These are phyloP conservation scores for Clarias magur DNA, from an alignment of 2,113 vertebrate genomes.

Conservation along the genomic window DNA sequence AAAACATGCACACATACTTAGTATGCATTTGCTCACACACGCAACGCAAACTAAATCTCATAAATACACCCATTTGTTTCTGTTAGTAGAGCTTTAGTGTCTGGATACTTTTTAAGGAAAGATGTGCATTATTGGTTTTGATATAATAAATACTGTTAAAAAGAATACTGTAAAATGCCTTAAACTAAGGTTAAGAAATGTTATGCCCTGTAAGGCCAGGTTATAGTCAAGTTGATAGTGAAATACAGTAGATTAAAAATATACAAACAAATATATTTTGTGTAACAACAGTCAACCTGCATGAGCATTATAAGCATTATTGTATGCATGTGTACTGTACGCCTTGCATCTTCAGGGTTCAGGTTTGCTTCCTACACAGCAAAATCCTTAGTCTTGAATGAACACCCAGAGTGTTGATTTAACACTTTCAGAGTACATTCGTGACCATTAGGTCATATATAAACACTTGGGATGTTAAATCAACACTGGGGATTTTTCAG, in stretches of 20 bases:
- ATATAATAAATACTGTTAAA: background rate
- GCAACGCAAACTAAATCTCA: slow-evolving; percentile 68
- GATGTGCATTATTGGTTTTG: background rate
- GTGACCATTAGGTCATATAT: no score
- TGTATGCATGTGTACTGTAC: no score
- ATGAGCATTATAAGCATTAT: no score
- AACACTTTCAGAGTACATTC: no score
- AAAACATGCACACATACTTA: slow-evolving; percentile 63
- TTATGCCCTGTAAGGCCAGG: background rate
- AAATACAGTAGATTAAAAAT: background rate
- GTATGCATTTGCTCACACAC: slow-evolving; percentile 39
- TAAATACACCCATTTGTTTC: slow-evolving; percentile 64
- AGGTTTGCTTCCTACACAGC: no score
- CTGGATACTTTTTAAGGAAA: background rate
- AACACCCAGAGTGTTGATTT: no score
- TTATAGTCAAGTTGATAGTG: background rate
- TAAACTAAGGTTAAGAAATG: no score
- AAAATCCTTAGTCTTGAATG: no score
- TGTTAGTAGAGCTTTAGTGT: slow-evolving; percentile 41
- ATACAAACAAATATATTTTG: background rate
- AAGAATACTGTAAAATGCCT: no score
- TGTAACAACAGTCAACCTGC: background rate
- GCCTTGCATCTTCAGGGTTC: no score
- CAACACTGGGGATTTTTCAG: no score
- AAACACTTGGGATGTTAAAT: no score